These are phyloP conservation scores for Acanthosepion esculentum DNA, from an alignment of 2,888 invertebrate genomes.

Conservation along the genomic window DNA sequence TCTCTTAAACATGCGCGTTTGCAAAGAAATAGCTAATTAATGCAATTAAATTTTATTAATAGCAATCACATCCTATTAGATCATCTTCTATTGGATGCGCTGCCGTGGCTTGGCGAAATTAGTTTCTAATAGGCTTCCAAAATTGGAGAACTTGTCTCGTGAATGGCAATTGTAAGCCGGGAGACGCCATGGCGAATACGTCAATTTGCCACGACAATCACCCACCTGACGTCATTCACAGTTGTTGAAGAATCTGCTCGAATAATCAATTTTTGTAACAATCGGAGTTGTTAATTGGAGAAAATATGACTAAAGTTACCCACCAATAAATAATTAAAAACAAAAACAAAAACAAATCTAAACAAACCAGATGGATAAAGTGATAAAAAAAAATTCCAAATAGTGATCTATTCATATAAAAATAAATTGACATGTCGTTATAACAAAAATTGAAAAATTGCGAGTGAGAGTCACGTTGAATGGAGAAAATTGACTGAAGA, in stretches of 20 bases:
- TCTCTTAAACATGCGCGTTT: not conserved
- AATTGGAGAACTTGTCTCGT: not conserved
- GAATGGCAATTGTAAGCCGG: not conserved
- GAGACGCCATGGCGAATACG: not conserved
- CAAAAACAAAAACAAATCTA: not conserved
- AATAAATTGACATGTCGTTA: not conserved
- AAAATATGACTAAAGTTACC: not conserved
- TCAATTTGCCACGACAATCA: not conserved
- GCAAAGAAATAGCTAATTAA: slow-evolving; percentile 33
- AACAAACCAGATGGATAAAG: not conserved
- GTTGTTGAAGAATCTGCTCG: not conserved
- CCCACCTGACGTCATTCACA: not conserved
- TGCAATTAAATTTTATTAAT: not conserved
- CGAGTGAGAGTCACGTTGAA: not conserved
- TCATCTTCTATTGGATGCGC: not conserved
- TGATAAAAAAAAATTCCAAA: not conserved
- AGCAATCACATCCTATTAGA: not conserved
- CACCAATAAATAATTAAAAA: not conserved
- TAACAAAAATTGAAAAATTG: not conserved
- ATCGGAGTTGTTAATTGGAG: not conserved
- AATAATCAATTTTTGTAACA: slow-evolving; percentile 11
- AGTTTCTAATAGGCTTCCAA: not conserved
- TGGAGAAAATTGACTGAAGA: not conserved
- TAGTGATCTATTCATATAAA: not conserved
- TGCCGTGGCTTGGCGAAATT: not conserved